Evolutionary conservation across 2,888 invertebrate species (phyloP).

Genomic region (Pharmacophagus antenor): DNA sequence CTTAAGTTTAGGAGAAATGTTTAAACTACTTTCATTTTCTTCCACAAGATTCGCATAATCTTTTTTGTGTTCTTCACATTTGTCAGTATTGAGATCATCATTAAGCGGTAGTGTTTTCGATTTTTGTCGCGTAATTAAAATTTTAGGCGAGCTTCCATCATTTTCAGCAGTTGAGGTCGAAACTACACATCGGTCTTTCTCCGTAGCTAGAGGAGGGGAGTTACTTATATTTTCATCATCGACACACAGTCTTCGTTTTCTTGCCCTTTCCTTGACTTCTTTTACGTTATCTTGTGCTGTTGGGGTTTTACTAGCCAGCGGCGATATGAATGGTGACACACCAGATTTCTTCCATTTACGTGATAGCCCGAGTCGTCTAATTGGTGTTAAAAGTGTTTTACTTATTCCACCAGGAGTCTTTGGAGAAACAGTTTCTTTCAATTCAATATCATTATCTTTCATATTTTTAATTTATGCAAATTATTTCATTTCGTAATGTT

Average conservation of each 20-base stretch:
- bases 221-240: constrained; percentile 27
- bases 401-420: constrained; percentile 77
- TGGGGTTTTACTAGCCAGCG: constrained; percentile 42
- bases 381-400: constrained; percentile 76
- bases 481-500: constrained; percentile 20
- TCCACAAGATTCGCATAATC: not conserved
- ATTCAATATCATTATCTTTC: constrained; percentile 24
- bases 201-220: constrained; percentile 26
- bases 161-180: constrained; percentile 16
- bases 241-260: constrained; percentile 49
- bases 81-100: not conserved
- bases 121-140: constrained; percentile 24
- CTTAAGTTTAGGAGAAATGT: constrained; percentile 5
- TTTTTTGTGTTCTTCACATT: not conserved
- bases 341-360: constrained; percentile 66
- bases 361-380: constrained; percentile 76
- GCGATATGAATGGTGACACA: constrained; percentile 67
- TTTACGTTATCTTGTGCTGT: constrained; percentile 35
- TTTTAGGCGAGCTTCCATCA: constrained; percentile 19
- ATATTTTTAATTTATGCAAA: constrained; percentile 6
- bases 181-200: constrained; percentile 42
- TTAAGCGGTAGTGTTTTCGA: constrained; percentile 19
- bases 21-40: constrained; percentile 7
- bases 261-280: constrained; percentile 38
- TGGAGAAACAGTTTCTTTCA: constrained; percentile 54